These are phyloP conservation scores for Drosophila biarmipes DNA, from an alignment of 1,140 invertebrate genomes.

Conservation along the genomic window DNA sequence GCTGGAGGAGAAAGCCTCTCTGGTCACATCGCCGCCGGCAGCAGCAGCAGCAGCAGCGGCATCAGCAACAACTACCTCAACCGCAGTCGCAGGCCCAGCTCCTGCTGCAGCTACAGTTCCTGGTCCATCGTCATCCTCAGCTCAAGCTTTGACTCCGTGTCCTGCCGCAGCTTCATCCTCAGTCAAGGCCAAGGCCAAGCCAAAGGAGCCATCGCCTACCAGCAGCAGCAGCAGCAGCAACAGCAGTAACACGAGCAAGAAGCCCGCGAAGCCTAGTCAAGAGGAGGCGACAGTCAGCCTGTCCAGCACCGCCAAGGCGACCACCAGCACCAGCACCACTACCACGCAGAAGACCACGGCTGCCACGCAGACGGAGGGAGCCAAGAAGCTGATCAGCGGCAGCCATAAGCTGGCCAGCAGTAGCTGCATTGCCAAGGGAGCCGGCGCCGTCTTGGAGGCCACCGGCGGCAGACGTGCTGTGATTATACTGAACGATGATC, in stretches of 20 bases:
- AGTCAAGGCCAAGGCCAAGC: constrained; percentile 50
- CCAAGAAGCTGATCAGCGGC: constrained; percentile 40
- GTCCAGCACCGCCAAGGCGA: constrained; percentile 1
- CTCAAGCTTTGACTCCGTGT: background rate
- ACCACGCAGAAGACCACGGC: constrained; percentile 47
- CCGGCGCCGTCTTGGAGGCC: constrained; percentile 5
- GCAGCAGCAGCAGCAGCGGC: constrained; percentile 3
- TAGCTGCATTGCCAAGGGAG: constrained; percentile 23
- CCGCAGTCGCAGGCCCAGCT: constrained; percentile 1
- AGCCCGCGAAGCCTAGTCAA: constrained; percentile 48
- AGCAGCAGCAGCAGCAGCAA: constrained; percentile 8
- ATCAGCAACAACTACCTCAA: constrained; percentile 36
- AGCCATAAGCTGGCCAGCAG: constrained; percentile 10
- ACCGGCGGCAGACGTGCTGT: constrained; percentile 85
- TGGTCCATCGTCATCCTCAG: constrained; percentile 19
- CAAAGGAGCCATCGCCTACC: constrained; percentile 27
- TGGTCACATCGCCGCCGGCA: constrained; percentile 1
- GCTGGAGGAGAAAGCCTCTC: constrained; percentile 32
- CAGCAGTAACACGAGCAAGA: constrained; percentile 12
- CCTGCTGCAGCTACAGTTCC: background rate
- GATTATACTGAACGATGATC: constrained; percentile 87
- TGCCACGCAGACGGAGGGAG: constrained; percentile 63
- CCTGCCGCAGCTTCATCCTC: background rate
- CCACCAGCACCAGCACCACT: constrained; percentile 8
- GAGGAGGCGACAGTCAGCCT: constrained; percentile 22